Evolutionary conservation across 2,113 vertebrate genomes (phyloP).

Genomic region (Coreoperca whiteheadi): DNA sequence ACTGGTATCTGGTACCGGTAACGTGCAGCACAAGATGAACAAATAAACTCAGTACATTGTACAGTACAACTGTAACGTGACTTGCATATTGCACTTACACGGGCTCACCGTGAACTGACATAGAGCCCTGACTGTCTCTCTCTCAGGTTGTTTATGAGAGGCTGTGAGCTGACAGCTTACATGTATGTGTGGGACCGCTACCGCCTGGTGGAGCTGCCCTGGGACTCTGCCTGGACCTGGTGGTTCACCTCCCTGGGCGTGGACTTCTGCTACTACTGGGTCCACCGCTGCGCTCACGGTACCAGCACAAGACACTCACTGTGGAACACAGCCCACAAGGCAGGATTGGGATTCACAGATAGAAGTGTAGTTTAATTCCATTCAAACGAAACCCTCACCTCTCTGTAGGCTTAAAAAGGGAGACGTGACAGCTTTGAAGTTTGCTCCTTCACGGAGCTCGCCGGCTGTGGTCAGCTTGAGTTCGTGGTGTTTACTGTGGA

Average conservation of each 20-base stretch:
- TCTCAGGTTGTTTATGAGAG: slow-evolving; percentile 87
- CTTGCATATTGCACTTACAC: background rate
- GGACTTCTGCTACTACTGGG: slow-evolving; percentile 93
- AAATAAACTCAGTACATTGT: background rate
- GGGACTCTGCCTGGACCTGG: slow-evolving; percentile 94
- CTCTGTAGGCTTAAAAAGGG: background rate
- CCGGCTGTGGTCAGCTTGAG: background rate
- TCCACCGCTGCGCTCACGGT: slow-evolving; percentile 92
- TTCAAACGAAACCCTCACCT: background rate
- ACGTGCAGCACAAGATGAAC: background rate
- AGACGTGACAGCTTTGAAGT: background rate
- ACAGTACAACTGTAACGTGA: background rate
- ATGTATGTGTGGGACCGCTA: slow-evolving; percentile 91
- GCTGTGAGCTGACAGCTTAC: slow-evolving; percentile 89
- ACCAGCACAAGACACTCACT: slow-evolving; percentile 56
- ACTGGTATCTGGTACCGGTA: too few relatives aligned
- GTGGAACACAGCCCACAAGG: background rate
- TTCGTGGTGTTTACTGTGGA: slow-evolving; percentile 6
- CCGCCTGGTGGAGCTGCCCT: slow-evolving; percentile 87
- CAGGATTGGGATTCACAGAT: background rate
- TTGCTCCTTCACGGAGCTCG: background rate
- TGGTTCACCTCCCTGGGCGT: slow-evolving; percentile 91
- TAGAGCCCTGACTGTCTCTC: background rate
- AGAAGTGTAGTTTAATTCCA: background rate
- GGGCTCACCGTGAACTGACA: background rate